phyloP scores from a whole-genome alignment of 1,140 invertebrate genomes.

The Tetraneura akinire region DNA sequence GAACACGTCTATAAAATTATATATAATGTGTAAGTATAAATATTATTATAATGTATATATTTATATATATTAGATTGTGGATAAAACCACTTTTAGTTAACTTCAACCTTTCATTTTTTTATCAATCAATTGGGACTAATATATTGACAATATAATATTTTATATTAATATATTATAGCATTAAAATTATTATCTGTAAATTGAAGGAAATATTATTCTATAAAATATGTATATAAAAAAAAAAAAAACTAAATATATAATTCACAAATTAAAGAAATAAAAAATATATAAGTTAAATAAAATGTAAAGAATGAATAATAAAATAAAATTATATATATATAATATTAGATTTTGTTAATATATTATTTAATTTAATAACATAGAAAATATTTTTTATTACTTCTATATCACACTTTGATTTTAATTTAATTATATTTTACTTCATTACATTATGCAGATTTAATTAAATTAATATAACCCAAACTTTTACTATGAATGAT shows the following conservation, averaged over 20 bases:
- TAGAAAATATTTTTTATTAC: neutral
- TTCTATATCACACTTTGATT: too few relatives aligned
- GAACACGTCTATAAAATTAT: slow-evolving; percentile 18
- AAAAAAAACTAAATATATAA: neutral
- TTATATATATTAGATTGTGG: slow-evolving; percentile 30
- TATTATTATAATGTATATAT: slow-evolving; percentile 24
- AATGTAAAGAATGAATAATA: neutral
- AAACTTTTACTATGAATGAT: neutral
- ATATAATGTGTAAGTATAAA: too few relatives aligned
- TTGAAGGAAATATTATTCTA: neutral
- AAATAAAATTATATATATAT: neutral
- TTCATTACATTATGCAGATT: neutral
- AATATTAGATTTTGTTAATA: slow-evolving; percentile 2
- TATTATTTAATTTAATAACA: neutral
- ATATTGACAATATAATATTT: neutral
- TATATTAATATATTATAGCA: too few relatives aligned
- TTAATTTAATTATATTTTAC: too few relatives aligned
- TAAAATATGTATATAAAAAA: neutral
- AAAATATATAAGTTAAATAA: neutral
- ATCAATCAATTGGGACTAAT: slow-evolving; percentile 26
- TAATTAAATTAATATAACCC: neutral
- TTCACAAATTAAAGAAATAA: neutral
- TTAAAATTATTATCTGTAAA: neutral
- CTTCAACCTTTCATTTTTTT: slow-evolving; percentile 29
- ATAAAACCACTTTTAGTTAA: slow-evolving; percentile 40